Conservation (phyloP, 2,888 invertebrate genomes). For the Torymus aiolomorphi region DNA sequence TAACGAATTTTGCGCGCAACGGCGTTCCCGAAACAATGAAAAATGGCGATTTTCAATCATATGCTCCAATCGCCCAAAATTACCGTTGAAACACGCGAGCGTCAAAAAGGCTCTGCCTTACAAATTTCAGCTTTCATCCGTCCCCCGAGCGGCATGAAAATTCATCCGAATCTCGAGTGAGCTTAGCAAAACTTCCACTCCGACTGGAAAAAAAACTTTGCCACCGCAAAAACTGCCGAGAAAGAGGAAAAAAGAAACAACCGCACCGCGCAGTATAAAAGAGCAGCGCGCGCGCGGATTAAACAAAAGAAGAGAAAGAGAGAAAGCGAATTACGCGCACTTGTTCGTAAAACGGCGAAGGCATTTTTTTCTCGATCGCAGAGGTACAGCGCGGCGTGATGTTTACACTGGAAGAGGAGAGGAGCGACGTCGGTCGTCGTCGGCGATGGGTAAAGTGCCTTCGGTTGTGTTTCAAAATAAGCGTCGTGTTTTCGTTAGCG, state of each 20-base stretch:
- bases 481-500: neutral
- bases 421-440: neutral
- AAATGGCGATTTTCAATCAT: too few relatives aligned
- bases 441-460: conserved; percentile 13
- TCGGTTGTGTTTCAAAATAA: conserved; percentile 29
- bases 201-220: conserved; percentile 4
- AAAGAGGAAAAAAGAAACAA: neutral
- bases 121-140: too few relatives aligned
- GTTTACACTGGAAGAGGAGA: neutral
- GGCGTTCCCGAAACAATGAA: too few relatives aligned
- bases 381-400: neutral
- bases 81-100: too few relatives aligned
- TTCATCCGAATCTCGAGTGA: too few relatives aligned
- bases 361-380: conserved; percentile 7
- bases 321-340: conserved; percentile 9
- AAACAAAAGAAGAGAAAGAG: conserved; percentile 8
- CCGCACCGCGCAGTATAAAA: too few relatives aligned
- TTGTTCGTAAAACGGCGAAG: neutral
- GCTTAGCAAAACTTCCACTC: too few relatives aligned
- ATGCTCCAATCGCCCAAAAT: too few relatives aligned
- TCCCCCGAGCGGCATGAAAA: too few relatives aligned
- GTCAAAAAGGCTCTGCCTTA: too few relatives aligned
- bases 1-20: too few relatives aligned
- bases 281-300: neutral
- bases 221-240: neutral